Base-by-base conservation (phyloP, 53 echinoderm and acorn worm genomes). In the Antedon mediterranea region DNA sequence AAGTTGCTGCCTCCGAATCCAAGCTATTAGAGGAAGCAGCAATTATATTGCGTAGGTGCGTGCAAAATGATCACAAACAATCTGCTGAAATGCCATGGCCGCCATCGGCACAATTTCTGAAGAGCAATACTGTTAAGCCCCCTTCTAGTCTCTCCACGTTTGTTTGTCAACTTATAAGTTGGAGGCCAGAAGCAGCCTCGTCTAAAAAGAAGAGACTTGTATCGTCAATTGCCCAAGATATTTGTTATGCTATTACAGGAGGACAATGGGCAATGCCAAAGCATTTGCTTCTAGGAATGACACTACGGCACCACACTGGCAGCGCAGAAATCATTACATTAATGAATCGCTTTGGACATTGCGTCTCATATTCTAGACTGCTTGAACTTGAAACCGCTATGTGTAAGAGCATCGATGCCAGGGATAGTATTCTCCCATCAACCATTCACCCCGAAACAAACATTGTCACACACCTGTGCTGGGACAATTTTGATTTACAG, bases 401-500 rank as follows among this genome's bases (percentile, higher is more conserved):
- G 34, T 37, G 75, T 30, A 71, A 75, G 76, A 32, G 37, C 29
- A 33, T 74, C 32, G 11, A 76, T 75, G 81, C 28, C 44, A 31
- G 71, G 71, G 72, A 72, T 3, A 75, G 77, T 37, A 71, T 72
- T 34, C 74, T 81, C 75, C 76, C 85, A 82, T 81, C 85, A 57
- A 37, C 75, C 72, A 81, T 85, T 81, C 44, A 85, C 33, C 14
- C 30, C 30, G 43, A 81, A 76, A 81, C 77, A 33, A 80, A 85
- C 43, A 75, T 80, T 76, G 71, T 85, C 30, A 29, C 80, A n/a
- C 85, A 85, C 77, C 80, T 85, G 71, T 85, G 85, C 73, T 81
- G 85, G 81, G 85, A 85, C 30, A 85, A 85, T 30, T 85, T 85
- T 76, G 85, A 85, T 31, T 43, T 85, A 8, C 75, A 85, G 80